Evolutionary conservation across 30 jellyfish, hydroid and myxozoan genomes (phyloP), one percentile per base, ranked within the genome.

Genomic region (Hydractinia echinata): DNA sequence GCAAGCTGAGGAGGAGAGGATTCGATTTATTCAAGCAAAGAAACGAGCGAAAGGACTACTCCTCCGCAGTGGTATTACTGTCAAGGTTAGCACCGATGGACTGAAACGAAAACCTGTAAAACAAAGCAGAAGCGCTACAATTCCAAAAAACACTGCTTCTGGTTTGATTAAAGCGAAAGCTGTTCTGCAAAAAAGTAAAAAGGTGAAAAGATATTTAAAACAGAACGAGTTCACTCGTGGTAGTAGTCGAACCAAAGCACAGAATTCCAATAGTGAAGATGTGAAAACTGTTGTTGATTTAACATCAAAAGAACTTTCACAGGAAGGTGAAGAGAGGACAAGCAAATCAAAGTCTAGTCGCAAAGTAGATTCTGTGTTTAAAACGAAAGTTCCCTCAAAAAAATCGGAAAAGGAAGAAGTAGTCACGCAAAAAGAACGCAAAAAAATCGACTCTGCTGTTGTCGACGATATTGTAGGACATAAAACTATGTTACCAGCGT

Each of bases 121-220:
- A 10, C n/a, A 72, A 72, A n/a, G 73, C 67, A 72, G 19, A 8
- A 72, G 62, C 30, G 7, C 1, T 7, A 68, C n/a, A 11, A 10
- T 21, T 52, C 10, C 7, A 8, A n/a, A 21, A n/a, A 72, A 72
- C 7, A 52, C 58, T 10, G 85, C 73, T 60, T 77, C 85, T 4
- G 66, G 74, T 10, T 54, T 77, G 19, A 50, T 77, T 4, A 77
- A 77, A 77, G 85, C 85, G 18, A 77, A 77, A 61, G 85, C 60
- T 11, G 85, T 77, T 14, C 9, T 77, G 4, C 73, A 52, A 49
- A 77, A 55, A 30, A 44, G 61, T 51, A 77, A 77, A 55, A 53
- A 55, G 53, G 81, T 77, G 51, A 77, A 76, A 76, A 18, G 84
- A 18, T 30, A 56, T 16, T 18, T 77, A 61, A 64, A 77, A 56